Percentiles rank a stretch among this genome's conserved stretches.
These are phyloP conservation scores for Babylonia areolata DNA, from an alignment of 1,140 invertebrate species.

Conservation along the genomic window DNA sequence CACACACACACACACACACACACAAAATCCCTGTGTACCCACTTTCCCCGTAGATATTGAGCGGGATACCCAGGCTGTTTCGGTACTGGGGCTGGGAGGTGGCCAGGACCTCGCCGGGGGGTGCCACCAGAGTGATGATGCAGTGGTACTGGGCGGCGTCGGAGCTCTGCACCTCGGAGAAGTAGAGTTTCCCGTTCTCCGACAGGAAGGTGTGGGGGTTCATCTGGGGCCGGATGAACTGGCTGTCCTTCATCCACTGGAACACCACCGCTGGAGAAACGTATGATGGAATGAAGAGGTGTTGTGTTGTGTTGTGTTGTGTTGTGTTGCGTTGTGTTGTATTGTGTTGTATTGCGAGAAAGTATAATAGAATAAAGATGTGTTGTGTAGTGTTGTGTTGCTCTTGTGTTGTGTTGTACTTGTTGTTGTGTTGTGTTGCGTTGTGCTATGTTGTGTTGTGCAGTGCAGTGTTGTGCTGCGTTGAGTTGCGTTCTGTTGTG, in stretches of 20 bases:
- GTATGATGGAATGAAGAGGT: too few relatives aligned
- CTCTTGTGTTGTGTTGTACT: too few relatives aligned
- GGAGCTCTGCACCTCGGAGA: conserved; percentile 56
- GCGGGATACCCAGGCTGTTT: conserved; percentile 52
- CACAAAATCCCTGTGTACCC: conserved; percentile 39
- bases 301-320: too few relatives aligned
- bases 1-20: too few relatives aligned
- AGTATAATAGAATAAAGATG: too few relatives aligned
- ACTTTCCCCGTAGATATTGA: conserved; percentile 52
- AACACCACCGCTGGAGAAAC: conserved; percentile 45
- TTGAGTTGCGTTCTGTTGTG: too few relatives aligned
- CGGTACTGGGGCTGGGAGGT: conserved; percentile 44
- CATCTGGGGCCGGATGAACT: conserved; percentile 45
- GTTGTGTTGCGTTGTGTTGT: too few relatives aligned
- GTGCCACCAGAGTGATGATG: conserved; percentile 51
- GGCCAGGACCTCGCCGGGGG: conserved; percentile 36
- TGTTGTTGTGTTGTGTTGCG: too few relatives aligned
- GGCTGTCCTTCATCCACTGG: conserved; percentile 52
- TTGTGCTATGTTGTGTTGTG: too few relatives aligned
- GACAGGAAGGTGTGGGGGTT: conserved; percentile 57
- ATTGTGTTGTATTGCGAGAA: too few relatives aligned
- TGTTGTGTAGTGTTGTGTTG: too few relatives aligned
- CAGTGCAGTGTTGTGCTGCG: too few relatives aligned
- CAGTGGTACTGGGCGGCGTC: conserved; percentile 48
- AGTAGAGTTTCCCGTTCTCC: conserved; percentile 56